Evolutionary conservation across 2,113 vertebrate genomes (phyloP).

Genomic region (Stomatorhinus ivindoensis): DNA sequence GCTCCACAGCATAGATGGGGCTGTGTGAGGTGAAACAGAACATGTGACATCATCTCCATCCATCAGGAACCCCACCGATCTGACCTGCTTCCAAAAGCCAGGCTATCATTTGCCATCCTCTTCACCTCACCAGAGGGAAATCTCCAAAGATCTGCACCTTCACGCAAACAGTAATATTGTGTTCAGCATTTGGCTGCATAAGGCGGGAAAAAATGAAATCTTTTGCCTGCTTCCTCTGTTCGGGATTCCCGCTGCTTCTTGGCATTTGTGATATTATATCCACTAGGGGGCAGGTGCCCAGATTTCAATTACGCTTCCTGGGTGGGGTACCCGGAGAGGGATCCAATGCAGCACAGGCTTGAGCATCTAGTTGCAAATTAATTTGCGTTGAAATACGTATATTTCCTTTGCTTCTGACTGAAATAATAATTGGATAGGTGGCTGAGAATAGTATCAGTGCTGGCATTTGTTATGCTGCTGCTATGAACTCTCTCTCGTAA

Average conservation of each 20-base stretch:
- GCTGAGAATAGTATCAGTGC: not conserved
- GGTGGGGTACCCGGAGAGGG: not conserved
- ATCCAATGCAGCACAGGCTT: not conserved
- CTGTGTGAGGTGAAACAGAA: not conserved
- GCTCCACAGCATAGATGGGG: not conserved
- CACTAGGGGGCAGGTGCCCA: not conserved
- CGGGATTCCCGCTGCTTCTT: not conserved
- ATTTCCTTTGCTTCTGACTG: not conserved
- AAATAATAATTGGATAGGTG: not conserved
- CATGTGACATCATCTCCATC: not conserved
- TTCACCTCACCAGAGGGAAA: not conserved
- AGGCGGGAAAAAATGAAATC: not conserved
- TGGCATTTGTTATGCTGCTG: not conserved
- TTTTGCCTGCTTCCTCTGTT: not conserved
- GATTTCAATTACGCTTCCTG: not conserved
- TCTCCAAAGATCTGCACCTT: not conserved
- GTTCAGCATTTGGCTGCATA: not conserved
- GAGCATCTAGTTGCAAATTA: not conserved
- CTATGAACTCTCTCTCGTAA: not conserved
- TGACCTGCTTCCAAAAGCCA: not conserved
- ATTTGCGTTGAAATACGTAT: not conserved
- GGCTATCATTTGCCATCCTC: not conserved
- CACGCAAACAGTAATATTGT: not conserved
- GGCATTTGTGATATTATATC: not conserved
- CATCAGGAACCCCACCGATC: not conserved